Evolutionary conservation across 1,140 invertebrate genomes (phyloP), one percentile per base, ranked within the genome.

Genomic region (Drosophila setifemur): DNA sequence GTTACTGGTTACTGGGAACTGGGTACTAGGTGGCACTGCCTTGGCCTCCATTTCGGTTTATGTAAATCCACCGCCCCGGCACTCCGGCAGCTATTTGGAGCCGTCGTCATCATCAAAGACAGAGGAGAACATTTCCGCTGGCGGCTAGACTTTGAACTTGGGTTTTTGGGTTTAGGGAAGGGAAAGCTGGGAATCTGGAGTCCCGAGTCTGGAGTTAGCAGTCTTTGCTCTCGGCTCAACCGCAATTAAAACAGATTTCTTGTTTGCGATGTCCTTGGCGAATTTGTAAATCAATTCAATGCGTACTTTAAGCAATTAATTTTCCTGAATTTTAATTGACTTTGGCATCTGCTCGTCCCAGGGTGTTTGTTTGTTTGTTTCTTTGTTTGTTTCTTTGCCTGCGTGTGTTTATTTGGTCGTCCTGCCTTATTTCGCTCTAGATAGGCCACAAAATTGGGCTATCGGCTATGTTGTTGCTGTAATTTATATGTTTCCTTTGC

Each of bases 201-300:
- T 33, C 40, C 16, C 7, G 8, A 42, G 12, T 3, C 23, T 9
- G 40, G 5, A 19, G 31, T 5, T 21, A 31, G 11, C 43, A 28
- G 43, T 31, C 45, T 43, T 48, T 85, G 79, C 79, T 71, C 29
- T 67, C 43, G 50, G 58, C 81, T 67, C 39, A 67, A 63, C 81
- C 81, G 81, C 79, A 85, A 85, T 85, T 86, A 79, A 85, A 86
- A 72, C 79, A 72, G 79, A 85, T 79, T 85, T 86, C 81, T 79
- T 86, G 81, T 75, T 86, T 73, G 66, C 77, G 60, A 73, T 86
- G 81, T 86, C 79, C 73, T 85, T 86, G 47, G 64, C 43, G 77
- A 85, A 86, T 86, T 86, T 79, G 79, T 73, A 85, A 85, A 86
- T 86, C 79, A 85, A 85, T 85, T 86, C 75, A 40, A 61, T 63